Evolutionary conservation across 1,140 invertebrate species (phyloP), one percentile per base, ranked within the genome.

Genomic region (Solenopsis fugax): DNA sequence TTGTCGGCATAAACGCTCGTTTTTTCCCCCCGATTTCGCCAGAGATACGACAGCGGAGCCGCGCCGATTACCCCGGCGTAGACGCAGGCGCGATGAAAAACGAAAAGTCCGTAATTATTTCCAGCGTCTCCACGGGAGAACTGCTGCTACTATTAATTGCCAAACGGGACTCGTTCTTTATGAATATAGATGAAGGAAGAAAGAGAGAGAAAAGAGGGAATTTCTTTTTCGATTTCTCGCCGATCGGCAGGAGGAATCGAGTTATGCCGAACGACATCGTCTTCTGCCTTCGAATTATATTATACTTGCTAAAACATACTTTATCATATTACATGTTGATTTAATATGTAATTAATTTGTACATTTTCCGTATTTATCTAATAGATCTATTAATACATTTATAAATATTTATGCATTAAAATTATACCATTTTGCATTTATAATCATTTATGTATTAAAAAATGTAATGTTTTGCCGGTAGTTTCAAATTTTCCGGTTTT

Each of bases 111-210:
- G 13, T 75, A 58, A 75, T 84, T 73, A 75, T 84, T 84, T 75
- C 69, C 67, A 84, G 41, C 71, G 52, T 73, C 54, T 73, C 80
- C 21, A 60, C 21, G 29, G 12, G 24, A 75, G 69, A 60, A 75
- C n/a, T 18, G 69, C 52, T 82, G 41, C 54, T 84, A 84, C 69
- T 84, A 84, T 84, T 84, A 84, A 84, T 84, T 84, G 24, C n/a
- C 48, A 24, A 75, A 75, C 69, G 80, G 69, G 54, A 75, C 41
- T 45, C 24, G 54, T 73, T 48, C 29, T 18, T 12, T 73, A 84
- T 84, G 69, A 84, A 84, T 84, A 75, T 84, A 37, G 54, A 84
- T 73, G 69, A 84, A 82, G 65, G 4, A 18, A 10, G 21, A 54
- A 3, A 67, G 41, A 48, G 16, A 21, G 10, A 72, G 48, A 12